A percentile compares a stretch with the other conserved stretches of the same genome.
Evolutionary conservation across 2,888 invertebrate genomes (phyloP).

Genomic region (Epirrhoe alternata): DNA sequence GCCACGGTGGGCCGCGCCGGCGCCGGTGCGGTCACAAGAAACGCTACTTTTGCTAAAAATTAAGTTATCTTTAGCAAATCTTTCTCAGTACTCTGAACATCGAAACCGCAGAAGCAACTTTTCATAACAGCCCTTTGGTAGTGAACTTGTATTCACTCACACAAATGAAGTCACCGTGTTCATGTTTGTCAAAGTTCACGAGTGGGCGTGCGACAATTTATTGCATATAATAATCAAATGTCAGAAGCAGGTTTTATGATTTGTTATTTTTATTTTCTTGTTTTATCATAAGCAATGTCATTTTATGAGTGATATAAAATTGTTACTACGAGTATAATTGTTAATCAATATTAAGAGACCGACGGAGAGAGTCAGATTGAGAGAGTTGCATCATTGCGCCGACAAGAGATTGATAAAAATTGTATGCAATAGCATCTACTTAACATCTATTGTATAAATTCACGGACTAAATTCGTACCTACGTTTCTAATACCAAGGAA

Average conservation of each 20-base stretch:
- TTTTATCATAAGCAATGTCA: constrained; percentile 7
- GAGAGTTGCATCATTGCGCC: no score
- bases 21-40: constrained; percentile 1
- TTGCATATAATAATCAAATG: constrained; percentile 33
- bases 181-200: constrained; percentile 42
- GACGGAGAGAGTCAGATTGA: no score
- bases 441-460: no score
- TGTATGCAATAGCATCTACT: no score
- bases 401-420: no score
- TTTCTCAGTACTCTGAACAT: no score
- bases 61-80: no score
- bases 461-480: no score
- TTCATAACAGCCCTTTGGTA: constrained; percentile 12
- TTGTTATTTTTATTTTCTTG: constrained; percentile 1
- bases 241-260: constrained; percentile 21
- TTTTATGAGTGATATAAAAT: not conserved
- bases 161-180: constrained; percentile 31
- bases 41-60: not conserved
- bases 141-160: constrained; percentile 20
- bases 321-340: no score
- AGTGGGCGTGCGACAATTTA: constrained; percentile 37
- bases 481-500: no score
- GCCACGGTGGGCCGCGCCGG: not conserved
- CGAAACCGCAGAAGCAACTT: no score
- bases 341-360: no score